Evolutionary conservation across 2,113 vertebrate genomes (phyloP), one percentile per base, ranked within the genome.

Genomic region (Sebastes fasciatus): DNA sequence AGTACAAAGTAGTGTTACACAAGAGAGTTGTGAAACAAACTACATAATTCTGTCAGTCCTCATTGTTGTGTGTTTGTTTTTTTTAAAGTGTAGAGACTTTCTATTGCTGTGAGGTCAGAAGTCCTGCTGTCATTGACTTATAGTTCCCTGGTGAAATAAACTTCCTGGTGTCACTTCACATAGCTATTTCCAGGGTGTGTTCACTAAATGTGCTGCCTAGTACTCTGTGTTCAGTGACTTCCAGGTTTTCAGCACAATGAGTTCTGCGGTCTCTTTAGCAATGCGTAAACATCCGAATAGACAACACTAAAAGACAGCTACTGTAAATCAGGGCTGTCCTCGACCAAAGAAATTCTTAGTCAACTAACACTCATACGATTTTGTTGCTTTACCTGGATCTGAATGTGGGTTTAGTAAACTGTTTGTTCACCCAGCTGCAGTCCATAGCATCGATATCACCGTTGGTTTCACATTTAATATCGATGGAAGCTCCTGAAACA

Each of bases 381-480:
- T 34, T 10, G 21, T 17, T 40, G 48, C 9, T 70, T 84, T 86
- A 96, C 96, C 86, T 92, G 79, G 75, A 95, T 42, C 72, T 58
- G 43, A 99, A 87, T 60, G 86, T 92, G 76, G 95, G 90, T 55
- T 91, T 91, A 12, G 76, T 92, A 96, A 70, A 85, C 61, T 43
- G 94, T 80, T 60, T 87, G 91, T 83, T 93, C 60, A 93, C 94
- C 98, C 98, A 99, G 80, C 93, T 96, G 83, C 98, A 99, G 78
- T 94, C 96, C 98, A 99, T 98, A 48, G 93, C 94, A 64, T 95
- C 89, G 0, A 96, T 92, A 77, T 95, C 92, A 0, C 96, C 97
- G 46, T 96, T 95, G 6, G 97, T 98, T 93, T 96, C 93, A 92
- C 98, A 99, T 10, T 90, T 96, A 91, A 97, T 94, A 91, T 97